Base-by-base conservation (phyloP, 2,888 invertebrate genomes). In the Elysia crispata region DNA sequence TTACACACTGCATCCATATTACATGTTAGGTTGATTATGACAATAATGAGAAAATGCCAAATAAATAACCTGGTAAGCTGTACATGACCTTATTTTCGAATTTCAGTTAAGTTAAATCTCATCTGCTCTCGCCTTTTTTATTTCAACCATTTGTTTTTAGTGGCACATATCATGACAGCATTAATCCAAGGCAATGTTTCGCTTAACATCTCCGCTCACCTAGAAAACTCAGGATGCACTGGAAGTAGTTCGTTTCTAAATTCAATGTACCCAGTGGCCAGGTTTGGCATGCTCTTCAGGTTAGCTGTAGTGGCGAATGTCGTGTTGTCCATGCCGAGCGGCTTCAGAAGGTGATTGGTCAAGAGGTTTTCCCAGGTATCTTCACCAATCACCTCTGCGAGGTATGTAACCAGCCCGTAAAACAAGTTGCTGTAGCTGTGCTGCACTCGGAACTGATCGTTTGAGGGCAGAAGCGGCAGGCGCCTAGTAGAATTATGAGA, bases 341-440 rank as follows among this genome's bases (percentile, higher is more conserved):
- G 89, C 23, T 83, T 80, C 75, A 90, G 88, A 0, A 91, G 74
- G 28, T 88, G 82, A n/a, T 84, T 77, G 20, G 66, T 75, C 6
- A 91, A 83, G 15, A 89, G 86, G 1, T 87, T 84, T 80, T 91
- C 91, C 91, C 91, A 91, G 3, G 85, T 83, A 23, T 83, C 77
- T 3, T 82, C 82, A 1, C 86, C 88, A 1, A 89, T 33, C 8
- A 83, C 60, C 82, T 91, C 91, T 6, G 88, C 83, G 33, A 91
- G 82, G 70, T 86, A 82, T 6, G 89, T 86, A 28, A 87, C 82
- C 49, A 91, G 76, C 0, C 90, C 91, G 78, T 90, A 91, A 88
- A 91, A 87, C 6, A 90, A 77, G 81, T 90, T 91, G 75, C 86
- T 91, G 84, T 90, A 90, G 74, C 86, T 83, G 79, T 85, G 89